Evolutionary conservation across 2,797 vertebrate genomes (phyloP).

Genomic region (Uromys caudimaculatus): DNA sequence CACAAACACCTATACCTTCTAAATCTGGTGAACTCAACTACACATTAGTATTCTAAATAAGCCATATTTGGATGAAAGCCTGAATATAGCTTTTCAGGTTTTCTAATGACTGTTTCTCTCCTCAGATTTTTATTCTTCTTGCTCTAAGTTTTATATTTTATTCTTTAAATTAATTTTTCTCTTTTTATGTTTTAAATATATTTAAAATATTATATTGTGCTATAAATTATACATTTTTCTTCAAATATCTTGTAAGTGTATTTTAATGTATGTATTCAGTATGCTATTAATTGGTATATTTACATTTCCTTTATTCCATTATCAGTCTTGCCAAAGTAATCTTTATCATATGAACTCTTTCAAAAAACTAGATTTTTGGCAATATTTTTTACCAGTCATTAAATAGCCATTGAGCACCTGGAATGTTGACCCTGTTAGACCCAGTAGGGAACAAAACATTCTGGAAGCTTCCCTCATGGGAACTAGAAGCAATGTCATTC

Average conservation of each 20-base stretch:
- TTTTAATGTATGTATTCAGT: neutral
- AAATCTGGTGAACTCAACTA: neutral
- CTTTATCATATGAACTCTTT: neutral
- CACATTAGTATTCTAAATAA: neutral
- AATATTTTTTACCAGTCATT: neutral
- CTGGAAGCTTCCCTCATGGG: neutral
- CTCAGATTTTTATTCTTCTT: slow-evolving; percentile 23
- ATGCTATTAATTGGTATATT: neutral
- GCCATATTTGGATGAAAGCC: neutral
- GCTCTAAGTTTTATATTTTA: neutral
- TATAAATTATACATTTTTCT: slow-evolving; percentile 30
- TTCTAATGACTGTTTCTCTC: slow-evolving; percentile 19
- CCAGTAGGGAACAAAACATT: neutral
- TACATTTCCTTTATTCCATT: neutral
- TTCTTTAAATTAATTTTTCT: slow-evolving; percentile 20
- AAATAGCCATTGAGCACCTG: neutral
- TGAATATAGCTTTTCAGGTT: slow-evolving; percentile 45
- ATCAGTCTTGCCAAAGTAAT: neutral
- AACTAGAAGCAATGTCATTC: rapidly evolving
- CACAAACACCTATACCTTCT: neutral
- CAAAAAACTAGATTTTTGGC: neutral
- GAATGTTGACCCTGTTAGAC: neutral
- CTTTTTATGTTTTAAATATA: slow-evolving; percentile 16
- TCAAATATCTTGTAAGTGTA: neutral
- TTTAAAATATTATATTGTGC: neutral